phyloP scores from a whole-genome alignment of 2,797 vertebrate species.

The Periophthalmus magnuspinnatus region DNA sequence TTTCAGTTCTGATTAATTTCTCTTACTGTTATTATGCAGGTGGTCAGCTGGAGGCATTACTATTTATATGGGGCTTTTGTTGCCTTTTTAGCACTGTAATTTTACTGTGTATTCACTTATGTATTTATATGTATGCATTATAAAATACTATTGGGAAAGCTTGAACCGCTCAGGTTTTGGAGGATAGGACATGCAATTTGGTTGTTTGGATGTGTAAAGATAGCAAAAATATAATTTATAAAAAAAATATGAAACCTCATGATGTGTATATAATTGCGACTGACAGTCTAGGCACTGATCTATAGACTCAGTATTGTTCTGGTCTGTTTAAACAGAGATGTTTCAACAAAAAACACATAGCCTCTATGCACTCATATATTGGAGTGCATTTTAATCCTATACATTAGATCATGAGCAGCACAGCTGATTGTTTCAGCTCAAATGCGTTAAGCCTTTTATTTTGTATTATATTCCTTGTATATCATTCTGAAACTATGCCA shows the following conservation, averaged over 20 bases:
- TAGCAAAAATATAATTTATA: slow-evolving; percentile 11
- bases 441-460: slow-evolving; percentile 36
- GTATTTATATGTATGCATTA: slow-evolving; percentile 62
- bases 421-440: slow-evolving; percentile 29
- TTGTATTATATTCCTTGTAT: slow-evolving; percentile 20
- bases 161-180: slow-evolving; percentile 32
- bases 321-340: slow-evolving; percentile 26
- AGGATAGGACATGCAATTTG: background rate
- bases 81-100: slow-evolving; percentile 39
- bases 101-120: slow-evolving; percentile 53
- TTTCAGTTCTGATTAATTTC: slow-evolving; percentile 16
- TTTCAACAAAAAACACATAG: slow-evolving; percentile 36
- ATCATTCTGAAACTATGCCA: slow-evolving; percentile 41
- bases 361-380: slow-evolving; percentile 33
- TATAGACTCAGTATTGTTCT: slow-evolving; percentile 33
- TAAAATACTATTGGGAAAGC: slow-evolving; percentile 35
- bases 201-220: slow-evolving; percentile 16
- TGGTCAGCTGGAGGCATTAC: slow-evolving; percentile 23
- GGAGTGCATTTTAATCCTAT: slow-evolving; percentile 42
- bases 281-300: slow-evolving; percentile 33
- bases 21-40: slow-evolving; percentile 4
- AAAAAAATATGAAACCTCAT: slow-evolving; percentile 40
- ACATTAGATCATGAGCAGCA: slow-evolving; percentile 36
- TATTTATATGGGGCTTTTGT: slow-evolving; percentile 29
- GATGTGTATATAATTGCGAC: slow-evolving; percentile 42